Percentiles rank a stretch among this genome's conserved stretches.
Conservation (phyloP, 2,113 vertebrate species). For the Carassius gibelio region DNA sequence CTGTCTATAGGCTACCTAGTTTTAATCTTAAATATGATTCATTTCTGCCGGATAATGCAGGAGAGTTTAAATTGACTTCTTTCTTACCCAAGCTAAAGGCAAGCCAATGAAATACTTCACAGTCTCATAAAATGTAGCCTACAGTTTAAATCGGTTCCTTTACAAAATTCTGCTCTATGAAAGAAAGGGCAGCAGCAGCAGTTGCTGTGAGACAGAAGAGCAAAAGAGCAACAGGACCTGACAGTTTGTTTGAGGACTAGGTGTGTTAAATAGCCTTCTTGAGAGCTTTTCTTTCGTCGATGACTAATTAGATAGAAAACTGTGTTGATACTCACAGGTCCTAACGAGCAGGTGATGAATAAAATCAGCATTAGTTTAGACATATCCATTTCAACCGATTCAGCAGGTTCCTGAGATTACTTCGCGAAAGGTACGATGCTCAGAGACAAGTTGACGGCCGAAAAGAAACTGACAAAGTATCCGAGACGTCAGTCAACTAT, state of each 20-base stretch:
- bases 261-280: neutral
- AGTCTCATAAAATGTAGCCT: neutral
- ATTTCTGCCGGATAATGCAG: neutral
- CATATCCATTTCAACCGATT: conserved; percentile 1
- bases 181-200: neutral
- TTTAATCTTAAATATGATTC: neutral
- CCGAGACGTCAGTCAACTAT: conserved; percentile 1
- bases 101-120: neutral
- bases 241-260: neutral
- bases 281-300: neutral
- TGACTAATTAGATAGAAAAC: neutral
- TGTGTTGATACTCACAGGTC: conserved; percentile 50
- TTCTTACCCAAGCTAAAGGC: neutral
- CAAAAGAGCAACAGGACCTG: neutral
- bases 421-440: neutral
- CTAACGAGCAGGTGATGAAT: conserved; percentile 34
- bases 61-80: neutral
- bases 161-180: neutral
- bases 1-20: neutral
- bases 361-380: conserved; percentile 29
- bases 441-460: neutral
- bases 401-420: neutral
- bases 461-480: conserved; percentile 26
- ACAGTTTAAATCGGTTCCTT: neutral
- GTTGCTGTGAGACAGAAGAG: neutral